These are phyloP conservation scores for Malurus melanocephalus DNA, from an alignment of 2,113 vertebrate genomes.

Conservation along the genomic window DNA sequence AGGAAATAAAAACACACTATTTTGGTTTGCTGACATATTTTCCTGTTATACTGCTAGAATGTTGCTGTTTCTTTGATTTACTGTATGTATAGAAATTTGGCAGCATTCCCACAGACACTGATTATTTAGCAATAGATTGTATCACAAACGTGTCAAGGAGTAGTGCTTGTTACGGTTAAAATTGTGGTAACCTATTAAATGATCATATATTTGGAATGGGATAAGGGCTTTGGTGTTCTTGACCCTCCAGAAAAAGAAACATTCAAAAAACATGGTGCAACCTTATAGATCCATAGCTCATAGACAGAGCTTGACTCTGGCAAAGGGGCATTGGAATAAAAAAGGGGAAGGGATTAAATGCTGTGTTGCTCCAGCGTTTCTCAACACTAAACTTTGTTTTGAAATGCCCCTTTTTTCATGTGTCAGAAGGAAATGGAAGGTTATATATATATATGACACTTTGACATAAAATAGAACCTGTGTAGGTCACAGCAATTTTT, in stretches of 20 bases:
- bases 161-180: background rate
- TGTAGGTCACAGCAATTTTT: slow-evolving; percentile 21
- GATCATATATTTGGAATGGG: background rate
- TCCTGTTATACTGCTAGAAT: background rate
- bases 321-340: background rate
- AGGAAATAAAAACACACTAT: background rate
- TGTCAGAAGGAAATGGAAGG: slow-evolving; percentile 6
- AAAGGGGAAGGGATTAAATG: background rate
- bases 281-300: background rate
- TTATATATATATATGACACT: background rate
- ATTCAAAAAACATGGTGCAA: background rate
- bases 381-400: background rate
- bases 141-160: background rate
- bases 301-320: background rate
- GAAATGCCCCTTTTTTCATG: background rate
- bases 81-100: background rate
- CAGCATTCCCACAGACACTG: background rate
- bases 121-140: background rate
- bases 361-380: background rate
- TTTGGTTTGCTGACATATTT: background rate
- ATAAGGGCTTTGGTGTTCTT: background rate
- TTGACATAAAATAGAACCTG: background rate
- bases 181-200: background rate
- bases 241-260: background rate
- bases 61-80: background rate